Base-by-base conservation (phyloP, 2,888 invertebrate genomes). In the Ceraclea dissimilis region DNA sequence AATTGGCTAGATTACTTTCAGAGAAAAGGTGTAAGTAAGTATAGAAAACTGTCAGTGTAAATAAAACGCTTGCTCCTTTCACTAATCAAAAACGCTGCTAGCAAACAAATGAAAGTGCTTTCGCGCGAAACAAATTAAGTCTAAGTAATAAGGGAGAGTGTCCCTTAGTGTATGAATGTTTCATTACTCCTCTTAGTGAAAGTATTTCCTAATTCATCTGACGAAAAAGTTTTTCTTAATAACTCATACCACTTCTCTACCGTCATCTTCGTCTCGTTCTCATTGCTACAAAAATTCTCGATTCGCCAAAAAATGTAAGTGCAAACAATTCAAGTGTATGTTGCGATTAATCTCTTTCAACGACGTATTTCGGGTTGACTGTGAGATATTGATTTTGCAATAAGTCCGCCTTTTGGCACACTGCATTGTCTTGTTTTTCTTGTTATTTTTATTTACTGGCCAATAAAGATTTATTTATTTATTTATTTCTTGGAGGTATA, bases 91-190 rank as follows among this genome's bases (percentile, higher is more conserved):
- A 60, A 60, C 57, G 56, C 56, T 59, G 56, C 56, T 60, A 60
- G 19, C 51, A 16, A 51, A 51, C 56, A 58, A 60, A 60, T 60
- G 58, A 52, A 61, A 59, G 60, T 59, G 60, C 60, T 55, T 61
- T 57, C 54, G 51, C 58, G 52, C 49, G 57, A 52, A 54, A 59
- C 60, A 54, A 56, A 61, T 59, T 57, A 56, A 59, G 52, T 57
- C 58, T 57, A 59, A 56, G 60, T 58, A 61, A 61, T 58, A 61
- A 61, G 54, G 57, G 57, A 55, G 57, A 34, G 26, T 59, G 59
- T 61, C 57, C 61, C 57, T 57, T 59, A 54, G 55, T 52, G 57
- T 59, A 58, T 61, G 59, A 61, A 61, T 61, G 57, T 61, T 61
- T 61, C 61, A 61, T 61, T 61, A 61, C 59, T 59, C 39, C 59